These are phyloP conservation scores for Eidolon helvum DNA, from an alignment of 2,113 vertebrate species.

Conservation along the genomic window DNA sequence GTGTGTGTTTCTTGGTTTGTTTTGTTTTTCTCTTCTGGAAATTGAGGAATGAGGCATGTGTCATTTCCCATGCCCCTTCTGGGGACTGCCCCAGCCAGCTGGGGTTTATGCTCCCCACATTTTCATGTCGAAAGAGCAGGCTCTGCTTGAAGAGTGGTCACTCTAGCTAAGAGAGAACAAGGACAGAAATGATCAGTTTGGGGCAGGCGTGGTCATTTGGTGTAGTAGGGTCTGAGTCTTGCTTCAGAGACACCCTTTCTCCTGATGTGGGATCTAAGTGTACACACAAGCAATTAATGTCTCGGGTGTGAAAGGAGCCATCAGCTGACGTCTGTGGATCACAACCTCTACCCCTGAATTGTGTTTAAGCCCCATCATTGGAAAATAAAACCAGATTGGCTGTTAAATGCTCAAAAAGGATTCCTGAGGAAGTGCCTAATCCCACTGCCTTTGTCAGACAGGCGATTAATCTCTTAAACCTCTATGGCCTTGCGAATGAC, in stretches of 20 bases:
- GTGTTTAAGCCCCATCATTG: not conserved
- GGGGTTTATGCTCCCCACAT: not conserved
- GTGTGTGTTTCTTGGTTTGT: too few relatives aligned
- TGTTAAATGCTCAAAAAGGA: slow-evolving; percentile 11
- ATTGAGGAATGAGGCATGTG: not conserved
- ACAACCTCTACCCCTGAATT: not conserved
- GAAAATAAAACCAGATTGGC: slow-evolving; percentile 27
- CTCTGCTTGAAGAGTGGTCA: not conserved
- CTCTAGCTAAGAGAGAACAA: not conserved
- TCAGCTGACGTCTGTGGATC: not conserved
- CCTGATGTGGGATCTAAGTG: not conserved
- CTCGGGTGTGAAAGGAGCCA: not conserved
- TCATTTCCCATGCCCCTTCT: not conserved
- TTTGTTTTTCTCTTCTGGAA: not conserved
- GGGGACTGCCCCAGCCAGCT: not conserved
- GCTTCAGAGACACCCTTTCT: not conserved
- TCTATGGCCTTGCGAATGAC: not conserved
- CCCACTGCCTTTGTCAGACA: not conserved
- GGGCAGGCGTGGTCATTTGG: not conserved
- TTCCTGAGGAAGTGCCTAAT: slow-evolving; percentile 18
- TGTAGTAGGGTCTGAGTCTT: not conserved
- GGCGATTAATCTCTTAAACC: not conserved
- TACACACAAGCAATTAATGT: not conserved
- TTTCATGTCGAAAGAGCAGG: not conserved
- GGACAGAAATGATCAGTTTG: accelerated